phyloP scores from a whole-genome alignment of 2,113 vertebrate genomes.

The Myrmecobius fasciatus region DNA sequence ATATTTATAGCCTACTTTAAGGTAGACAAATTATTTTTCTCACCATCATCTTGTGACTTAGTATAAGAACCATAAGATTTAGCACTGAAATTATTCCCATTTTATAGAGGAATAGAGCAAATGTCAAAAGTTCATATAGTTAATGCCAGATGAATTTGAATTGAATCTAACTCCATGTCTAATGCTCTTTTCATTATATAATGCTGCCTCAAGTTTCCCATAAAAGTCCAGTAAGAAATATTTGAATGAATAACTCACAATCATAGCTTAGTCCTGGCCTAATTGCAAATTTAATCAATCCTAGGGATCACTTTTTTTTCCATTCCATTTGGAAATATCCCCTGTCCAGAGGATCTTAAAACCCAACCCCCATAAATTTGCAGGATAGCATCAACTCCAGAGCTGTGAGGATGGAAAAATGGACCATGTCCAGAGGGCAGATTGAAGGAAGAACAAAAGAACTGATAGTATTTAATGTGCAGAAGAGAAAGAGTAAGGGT shows the following conservation, averaged over 20 bases:
- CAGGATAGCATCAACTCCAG: neutral
- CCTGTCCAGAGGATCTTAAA: neutral
- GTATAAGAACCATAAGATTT: neutral
- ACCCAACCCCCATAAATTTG: neutral
- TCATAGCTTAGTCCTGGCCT: neutral
- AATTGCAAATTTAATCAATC: neutral
- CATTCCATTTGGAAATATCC: neutral
- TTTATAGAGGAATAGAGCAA: neutral
- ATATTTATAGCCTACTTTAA: neutral
- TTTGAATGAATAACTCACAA: neutral
- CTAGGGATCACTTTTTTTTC: neutral
- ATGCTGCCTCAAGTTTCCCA: neutral
- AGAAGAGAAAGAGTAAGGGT: neutral
- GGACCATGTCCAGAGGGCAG: neutral
- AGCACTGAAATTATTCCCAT: neutral
- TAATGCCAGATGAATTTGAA: neutral
- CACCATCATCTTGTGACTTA: neutral
- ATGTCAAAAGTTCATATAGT: neutral
- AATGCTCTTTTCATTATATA: neutral
- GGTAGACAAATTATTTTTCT: neutral
- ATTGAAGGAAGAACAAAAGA: neutral
- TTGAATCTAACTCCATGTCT: neutral
- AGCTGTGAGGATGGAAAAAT: neutral
- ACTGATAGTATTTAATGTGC: neutral
- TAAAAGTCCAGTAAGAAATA: neutral